Evolutionary conservation across 2,113 vertebrate species (phyloP).

Genomic region (Ancistrus triradiatus): DNA sequence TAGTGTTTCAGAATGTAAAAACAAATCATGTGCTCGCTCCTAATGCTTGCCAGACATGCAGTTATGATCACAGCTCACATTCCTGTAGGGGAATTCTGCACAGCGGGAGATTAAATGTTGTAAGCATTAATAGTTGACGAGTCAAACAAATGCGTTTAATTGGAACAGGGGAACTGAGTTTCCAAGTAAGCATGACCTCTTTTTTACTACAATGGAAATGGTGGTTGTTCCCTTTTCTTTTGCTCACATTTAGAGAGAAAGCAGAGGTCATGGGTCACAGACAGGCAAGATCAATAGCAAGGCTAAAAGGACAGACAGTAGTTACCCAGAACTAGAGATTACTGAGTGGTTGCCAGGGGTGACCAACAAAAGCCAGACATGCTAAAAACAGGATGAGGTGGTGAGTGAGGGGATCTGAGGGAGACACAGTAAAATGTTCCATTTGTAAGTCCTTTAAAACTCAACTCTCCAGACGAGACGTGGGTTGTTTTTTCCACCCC

Average conservation of each 20-base stretch:
- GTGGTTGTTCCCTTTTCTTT: too few relatives aligned
- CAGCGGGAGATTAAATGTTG: slow-evolving; percentile 17
- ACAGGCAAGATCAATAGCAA: slow-evolving; percentile 59
- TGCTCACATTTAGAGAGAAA: slow-evolving; percentile 39
- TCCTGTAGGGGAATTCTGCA: slow-evolving; percentile 26
- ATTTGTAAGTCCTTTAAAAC: slow-evolving; percentile 30
- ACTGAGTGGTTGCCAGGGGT: slow-evolving; percentile 53
- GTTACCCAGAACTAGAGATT: slow-evolving; percentile 37
- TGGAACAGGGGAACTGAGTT: neutral
- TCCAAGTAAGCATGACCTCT: neutral
- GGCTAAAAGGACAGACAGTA: slow-evolving; percentile 59
- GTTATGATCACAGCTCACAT: slow-evolving; percentile 27
- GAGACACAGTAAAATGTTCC: slow-evolving; percentile 8
- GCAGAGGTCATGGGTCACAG: slow-evolving; percentile 60
- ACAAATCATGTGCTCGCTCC: slow-evolving; percentile 34
- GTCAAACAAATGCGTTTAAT: slow-evolving; percentile 17
- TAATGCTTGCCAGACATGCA: slow-evolving; percentile 34
- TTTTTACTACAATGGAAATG: too few relatives aligned
- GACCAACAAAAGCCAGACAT: slow-evolving; percentile 53
- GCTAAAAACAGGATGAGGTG: slow-evolving; percentile 38
- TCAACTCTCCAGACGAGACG: slow-evolving; percentile 17
- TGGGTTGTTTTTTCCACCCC: neutral
- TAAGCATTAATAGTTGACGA: slow-evolving; percentile 4
- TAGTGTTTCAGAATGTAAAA: slow-evolving; percentile 41
- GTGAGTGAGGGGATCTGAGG: slow-evolving; percentile 13